Evolutionary conservation across 2,888 invertebrate genomes (phyloP).

Genomic region (Thymelicus acteon): DNA sequence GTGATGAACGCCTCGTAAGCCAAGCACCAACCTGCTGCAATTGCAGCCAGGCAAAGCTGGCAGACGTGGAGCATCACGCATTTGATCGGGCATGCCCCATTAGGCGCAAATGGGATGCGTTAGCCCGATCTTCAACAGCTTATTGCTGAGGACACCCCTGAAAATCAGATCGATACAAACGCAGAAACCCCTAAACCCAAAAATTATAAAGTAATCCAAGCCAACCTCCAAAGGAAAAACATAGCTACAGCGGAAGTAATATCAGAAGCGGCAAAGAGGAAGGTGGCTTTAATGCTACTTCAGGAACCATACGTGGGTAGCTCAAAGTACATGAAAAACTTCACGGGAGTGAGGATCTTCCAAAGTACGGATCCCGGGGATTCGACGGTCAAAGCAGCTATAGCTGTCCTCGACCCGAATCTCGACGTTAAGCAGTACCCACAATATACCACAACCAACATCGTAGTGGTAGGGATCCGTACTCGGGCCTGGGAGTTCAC

Average conservation of each 20-base stretch:
- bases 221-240: not conserved
- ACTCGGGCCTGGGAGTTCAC: no score
- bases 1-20: not conserved
- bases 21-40: slow-evolving; percentile 21
- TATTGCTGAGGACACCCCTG: slow-evolving; percentile 28
- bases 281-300: not conserved
- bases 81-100: slow-evolving; percentile 9
- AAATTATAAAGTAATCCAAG: slow-evolving; percentile 4
- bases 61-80: slow-evolving; percentile 11
- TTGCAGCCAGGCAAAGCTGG: slow-evolving; percentile 11
- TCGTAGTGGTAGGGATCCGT: no score
- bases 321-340: not conserved
- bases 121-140: not conserved
- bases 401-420: slow-evolving; percentile 24
- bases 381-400: slow-evolving; percentile 32
- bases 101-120: slow-evolving; percentile 7
- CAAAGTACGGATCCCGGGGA: slow-evolving; percentile 13
- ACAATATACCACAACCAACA: no score
- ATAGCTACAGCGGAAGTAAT: slow-evolving; percentile 6
- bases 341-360: slow-evolving; percentile 19
- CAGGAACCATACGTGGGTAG: slow-evolving; percentile 29
- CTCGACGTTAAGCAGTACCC: slow-evolving; percentile 28
- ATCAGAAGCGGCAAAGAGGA: not conserved
- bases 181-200: no score
- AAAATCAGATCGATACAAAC: no score